Conservation (phyloP, 2,113 vertebrate genomes). For the Eublepharis macularius region DNA sequence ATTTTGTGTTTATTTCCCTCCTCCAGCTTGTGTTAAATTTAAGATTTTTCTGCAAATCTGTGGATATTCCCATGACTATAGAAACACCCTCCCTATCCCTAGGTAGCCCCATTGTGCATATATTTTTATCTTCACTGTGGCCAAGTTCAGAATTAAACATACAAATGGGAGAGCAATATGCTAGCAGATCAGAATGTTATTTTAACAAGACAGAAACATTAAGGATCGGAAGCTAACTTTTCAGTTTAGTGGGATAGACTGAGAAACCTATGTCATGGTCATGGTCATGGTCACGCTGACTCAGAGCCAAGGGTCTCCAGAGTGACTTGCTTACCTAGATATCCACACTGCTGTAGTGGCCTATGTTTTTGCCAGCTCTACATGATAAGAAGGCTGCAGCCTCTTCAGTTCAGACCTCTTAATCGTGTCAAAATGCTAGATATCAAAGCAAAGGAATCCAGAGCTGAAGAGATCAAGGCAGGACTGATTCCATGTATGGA, state of each 20-base stretch:
- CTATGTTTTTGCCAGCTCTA: background rate
- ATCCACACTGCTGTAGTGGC: background rate
- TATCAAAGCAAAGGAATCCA: background rate
- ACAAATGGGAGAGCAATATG: background rate
- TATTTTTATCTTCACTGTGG: too few relatives aligned
- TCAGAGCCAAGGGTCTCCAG: background rate
- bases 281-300: too few relatives aligned
- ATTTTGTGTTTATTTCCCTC: too few relatives aligned
- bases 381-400: background rate
- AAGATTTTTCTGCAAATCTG: too few relatives aligned
- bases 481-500: background rate
- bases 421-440: background rate
- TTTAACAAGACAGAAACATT: background rate
- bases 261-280: too few relatives aligned
- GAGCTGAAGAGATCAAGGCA: background rate
- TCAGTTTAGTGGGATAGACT: background rate
- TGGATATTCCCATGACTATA: too few relatives aligned
- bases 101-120: too few relatives aligned
- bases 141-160: too few relatives aligned
- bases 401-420: background rate
- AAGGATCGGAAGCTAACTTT: background rate
- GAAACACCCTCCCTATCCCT: too few relatives aligned
- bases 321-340: background rate
- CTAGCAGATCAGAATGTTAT: background rate
- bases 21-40: too few relatives aligned